These are phyloP conservation scores for Apogon hyalosoma DNA, from an alignment of 2,797 vertebrate species.

Conservation along the genomic window DNA sequence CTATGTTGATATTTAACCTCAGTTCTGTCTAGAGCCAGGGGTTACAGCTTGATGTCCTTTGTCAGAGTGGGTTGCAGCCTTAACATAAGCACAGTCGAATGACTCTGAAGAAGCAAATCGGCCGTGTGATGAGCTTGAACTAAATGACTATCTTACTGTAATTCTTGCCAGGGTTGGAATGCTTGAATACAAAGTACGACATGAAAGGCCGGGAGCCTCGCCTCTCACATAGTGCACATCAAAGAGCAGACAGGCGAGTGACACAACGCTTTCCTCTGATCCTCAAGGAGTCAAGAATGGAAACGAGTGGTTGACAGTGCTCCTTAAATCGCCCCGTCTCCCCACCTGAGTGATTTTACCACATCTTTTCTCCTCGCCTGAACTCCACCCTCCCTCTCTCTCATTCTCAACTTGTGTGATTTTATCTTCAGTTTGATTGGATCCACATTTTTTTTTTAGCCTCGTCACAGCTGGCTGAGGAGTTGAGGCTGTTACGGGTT, in stretches of 20 bases:
- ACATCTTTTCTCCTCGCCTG: constrained; percentile 12
- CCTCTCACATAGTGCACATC: constrained; percentile 59
- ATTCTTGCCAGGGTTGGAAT: constrained; percentile 46
- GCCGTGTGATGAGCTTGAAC: constrained; percentile 61
- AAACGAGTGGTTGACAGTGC: constrained; percentile 51
- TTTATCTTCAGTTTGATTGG: constrained; percentile 49
- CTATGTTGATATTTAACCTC: constrained; percentile 15
- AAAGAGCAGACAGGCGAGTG: constrained; percentile 69
- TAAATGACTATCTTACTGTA: constrained; percentile 65
- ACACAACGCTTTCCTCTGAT: constrained; percentile 65
- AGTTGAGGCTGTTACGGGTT: constrained; percentile 59
- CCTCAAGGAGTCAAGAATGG: constrained; percentile 57
- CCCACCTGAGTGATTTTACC: constrained; percentile 31
- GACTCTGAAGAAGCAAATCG: constrained; percentile 48
- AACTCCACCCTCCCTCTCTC: background rate
- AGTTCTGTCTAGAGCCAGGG: constrained; percentile 2
- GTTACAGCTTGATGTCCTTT: constrained; percentile 18
- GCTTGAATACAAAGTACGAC: constrained; percentile 60
- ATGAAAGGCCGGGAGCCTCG: constrained; percentile 64
- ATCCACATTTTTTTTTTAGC: background rate
- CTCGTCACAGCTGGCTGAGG: constrained; percentile 62
- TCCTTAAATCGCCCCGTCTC: constrained; percentile 48
- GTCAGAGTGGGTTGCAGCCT: constrained; percentile 26
- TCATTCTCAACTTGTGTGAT: constrained; percentile 40
- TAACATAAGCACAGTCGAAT: constrained; percentile 16